phyloP scores from a whole-genome alignment of 53 echinoderm and acorn worm genomes.

The Hippasteria phrygiana region DNA sequence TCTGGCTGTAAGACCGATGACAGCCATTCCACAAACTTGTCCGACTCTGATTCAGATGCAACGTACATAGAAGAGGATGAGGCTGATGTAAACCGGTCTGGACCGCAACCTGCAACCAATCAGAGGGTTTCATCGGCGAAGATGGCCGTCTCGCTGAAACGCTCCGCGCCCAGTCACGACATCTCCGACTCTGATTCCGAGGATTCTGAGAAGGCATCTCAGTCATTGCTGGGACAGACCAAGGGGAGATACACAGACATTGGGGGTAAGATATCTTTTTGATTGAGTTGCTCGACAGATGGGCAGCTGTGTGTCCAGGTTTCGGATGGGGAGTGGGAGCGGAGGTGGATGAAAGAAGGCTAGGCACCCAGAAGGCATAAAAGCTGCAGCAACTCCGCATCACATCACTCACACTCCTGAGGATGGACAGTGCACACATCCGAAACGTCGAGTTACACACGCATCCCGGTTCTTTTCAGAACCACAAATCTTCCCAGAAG shows the following conservation, averaged over 20 bases:
- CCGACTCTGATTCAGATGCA: constrained; percentile 65
- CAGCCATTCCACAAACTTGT: constrained; percentile 67
- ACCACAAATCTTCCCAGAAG: too few species aligned
- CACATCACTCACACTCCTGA: too few species aligned
- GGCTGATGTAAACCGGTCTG: neutral
- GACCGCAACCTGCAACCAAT: constrained; percentile 24
- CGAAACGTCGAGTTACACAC: too few species aligned
- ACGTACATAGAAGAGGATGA: constrained; percentile 57
- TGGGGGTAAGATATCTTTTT: constrained; percentile 3
- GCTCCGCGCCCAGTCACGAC: constrained; percentile 1
- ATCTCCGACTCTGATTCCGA: constrained; percentile 75
- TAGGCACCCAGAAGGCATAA: too few species aligned
- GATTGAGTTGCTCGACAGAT: too few species aligned
- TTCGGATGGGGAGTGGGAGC: too few species aligned
- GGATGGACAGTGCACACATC: too few species aligned
- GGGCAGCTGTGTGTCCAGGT: too few species aligned
- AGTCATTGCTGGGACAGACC: constrained; percentile 27
- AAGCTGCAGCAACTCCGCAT: too few species aligned
- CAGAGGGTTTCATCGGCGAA: neutral
- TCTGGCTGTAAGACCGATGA: constrained; percentile 52
- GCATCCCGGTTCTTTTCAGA: too few species aligned
- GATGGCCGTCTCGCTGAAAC: neutral
- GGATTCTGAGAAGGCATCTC: neutral
- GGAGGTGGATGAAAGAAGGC: too few species aligned
- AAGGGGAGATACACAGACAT: neutral